A percentile compares a stretch with the other conserved stretches of the same genome.
phyloP scores from a whole-genome alignment of 2,113 vertebrate species.

The Pteropus alecto region DNA sequence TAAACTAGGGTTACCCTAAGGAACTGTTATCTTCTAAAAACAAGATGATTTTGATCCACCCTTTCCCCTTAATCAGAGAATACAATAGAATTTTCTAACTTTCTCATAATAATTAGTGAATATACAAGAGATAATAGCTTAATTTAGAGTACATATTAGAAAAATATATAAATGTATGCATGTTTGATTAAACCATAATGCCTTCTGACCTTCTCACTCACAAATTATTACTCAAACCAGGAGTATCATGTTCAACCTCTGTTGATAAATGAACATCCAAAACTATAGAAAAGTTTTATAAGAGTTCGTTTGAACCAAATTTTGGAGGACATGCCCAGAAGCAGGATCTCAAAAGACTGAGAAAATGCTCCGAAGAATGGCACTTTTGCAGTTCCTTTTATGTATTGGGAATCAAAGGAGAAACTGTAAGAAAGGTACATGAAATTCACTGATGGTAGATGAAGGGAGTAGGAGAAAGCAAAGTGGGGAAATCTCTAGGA shows the following conservation, averaged over 20 bases:
- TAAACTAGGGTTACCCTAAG: neutral
- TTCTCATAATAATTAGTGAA: neutral
- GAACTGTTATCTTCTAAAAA: neutral
- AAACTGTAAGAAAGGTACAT: no score
- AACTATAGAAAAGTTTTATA: neutral
- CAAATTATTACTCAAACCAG: neutral
- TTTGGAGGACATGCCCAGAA: neutral
- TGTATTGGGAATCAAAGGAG: no score
- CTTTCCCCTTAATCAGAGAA: neutral
- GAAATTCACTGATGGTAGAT: no score
- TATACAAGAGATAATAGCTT: neutral
- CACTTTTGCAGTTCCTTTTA: no score
- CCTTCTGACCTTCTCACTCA: neutral
- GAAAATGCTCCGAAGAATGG: no score
- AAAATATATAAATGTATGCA: neutral
- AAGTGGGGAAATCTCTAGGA: no score
- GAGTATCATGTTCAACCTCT: neutral
- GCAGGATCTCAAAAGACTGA: no score
- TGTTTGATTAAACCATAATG: neutral
- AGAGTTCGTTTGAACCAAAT: neutral
- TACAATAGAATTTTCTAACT: neutral
- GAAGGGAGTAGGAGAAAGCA: no score
- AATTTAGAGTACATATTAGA: neutral
- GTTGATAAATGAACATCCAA: neutral
- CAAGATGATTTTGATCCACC: neutral